Conservation (phyloP, 2,113 vertebrate genomes). For the Rhinoderma darwinii region DNA sequence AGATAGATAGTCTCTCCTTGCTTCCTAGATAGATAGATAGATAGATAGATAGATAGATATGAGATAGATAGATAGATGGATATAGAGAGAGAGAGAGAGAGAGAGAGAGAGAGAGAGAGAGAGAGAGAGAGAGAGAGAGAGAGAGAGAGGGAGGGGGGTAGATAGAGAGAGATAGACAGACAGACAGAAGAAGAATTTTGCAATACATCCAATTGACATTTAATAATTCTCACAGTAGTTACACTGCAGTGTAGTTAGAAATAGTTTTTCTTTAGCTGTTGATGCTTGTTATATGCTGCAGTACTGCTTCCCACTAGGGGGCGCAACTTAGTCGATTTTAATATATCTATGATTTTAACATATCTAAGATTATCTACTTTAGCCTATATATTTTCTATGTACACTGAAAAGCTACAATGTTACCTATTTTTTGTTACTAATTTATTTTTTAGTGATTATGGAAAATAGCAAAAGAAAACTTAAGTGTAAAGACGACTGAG, state of each 20-base stretch:
- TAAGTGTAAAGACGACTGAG: neutral
- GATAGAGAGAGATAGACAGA: neutral
- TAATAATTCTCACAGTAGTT: neutral
- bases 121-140: neutral
- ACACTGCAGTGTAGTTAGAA: neutral
- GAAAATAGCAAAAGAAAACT: neutral
- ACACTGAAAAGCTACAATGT: neutral
- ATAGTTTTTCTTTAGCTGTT: neutral
- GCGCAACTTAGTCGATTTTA: neutral
- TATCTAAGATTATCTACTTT: neutral
- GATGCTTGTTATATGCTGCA: neutral
- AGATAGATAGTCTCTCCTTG: too few relatives aligned
- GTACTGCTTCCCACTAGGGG: neutral
- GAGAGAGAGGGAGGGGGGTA: too few relatives aligned
- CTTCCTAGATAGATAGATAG: too few relatives aligned
- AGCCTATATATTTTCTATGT: neutral
- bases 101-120: neutral
- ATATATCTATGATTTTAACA: neutral
- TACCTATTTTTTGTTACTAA: neutral
- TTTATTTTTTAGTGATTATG: neutral
- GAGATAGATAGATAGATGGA: neutral
- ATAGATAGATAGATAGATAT: slow-evolving; percentile 5
- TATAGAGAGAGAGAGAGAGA: neutral
- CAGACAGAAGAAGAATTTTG: neutral
- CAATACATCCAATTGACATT: neutral